Conservation (phyloP, 2,888 invertebrate genomes). For the Polyploca ridens region DNA sequence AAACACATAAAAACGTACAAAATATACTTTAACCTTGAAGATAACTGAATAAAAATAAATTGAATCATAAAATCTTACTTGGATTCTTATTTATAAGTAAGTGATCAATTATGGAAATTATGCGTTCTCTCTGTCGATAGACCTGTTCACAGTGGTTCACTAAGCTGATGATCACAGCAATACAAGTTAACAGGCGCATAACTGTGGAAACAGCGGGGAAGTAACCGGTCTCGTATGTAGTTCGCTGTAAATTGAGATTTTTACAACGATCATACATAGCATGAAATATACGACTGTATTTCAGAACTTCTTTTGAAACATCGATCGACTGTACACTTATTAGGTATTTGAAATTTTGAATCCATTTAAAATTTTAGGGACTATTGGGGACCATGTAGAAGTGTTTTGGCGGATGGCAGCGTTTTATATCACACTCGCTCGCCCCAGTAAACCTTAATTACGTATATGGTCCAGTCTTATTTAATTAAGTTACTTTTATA, state of each 20-base stretch:
- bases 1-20: not conserved
- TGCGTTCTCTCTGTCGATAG: constrained; percentile 55
- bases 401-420: no score
- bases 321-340: no score
- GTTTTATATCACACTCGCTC: no score
- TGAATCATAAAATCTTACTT: constrained; percentile 41
- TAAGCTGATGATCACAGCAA: constrained; percentile 49
- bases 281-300: no score
- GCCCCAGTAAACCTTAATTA: no score
- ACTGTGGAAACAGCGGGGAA: constrained; percentile 55
- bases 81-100: constrained; percentile 58
- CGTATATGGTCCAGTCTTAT: no score
- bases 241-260: constrained; percentile 38
- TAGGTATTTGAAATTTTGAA: no score
- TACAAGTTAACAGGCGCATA: constrained; percentile 54
- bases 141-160: constrained; percentile 60
- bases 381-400: no score
- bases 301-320: no score
- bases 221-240: constrained; percentile 38
- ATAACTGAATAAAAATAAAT: constrained; percentile 3
- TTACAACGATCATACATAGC: not conserved
- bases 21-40: constrained; percentile 11
- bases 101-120: constrained; percentile 58
- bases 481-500: no score
- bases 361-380: no score